Base-by-base conservation (phyloP, 2,888 invertebrate genomes). In the Acanthosepion lycidas region DNA sequence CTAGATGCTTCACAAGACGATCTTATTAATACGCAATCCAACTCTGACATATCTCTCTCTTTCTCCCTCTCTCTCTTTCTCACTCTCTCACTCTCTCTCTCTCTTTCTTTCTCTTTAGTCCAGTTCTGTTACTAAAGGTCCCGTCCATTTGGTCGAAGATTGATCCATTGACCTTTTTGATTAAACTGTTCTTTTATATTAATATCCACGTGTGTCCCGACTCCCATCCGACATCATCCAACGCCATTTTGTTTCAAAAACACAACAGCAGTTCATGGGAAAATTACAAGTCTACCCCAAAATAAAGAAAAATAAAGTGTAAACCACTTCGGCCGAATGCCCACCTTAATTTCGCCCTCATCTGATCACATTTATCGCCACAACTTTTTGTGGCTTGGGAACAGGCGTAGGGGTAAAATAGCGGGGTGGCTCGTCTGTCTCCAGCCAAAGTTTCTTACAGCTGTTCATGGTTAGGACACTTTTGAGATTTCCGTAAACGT, bases 291-390 rank as follows among this genome's bases (percentile, higher is more conserved):
- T 51, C 1, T 15, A 51, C 20, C 18, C 55, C 20, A 55, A 55
- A 55, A 55, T 55, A 55, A 15, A 78, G n/a, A 6, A 28, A 78
- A 78, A 26, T 64, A 26, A 23, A n/a, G 78, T n/a, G 9, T 15
- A 12, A 78, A 78, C 28, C 28, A 78, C n/a, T 0, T n/a, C 12
- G 12, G n/a, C 9, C 78, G n/a, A 8, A 78, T n/a, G 0, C 1
- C 78, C n/a, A 78, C 78, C 78, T 78, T n/a, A 78, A n/a, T 78
- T 78, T 78, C n/a, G n/a, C 78, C 78, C 78, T 78, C 28, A 78
- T 78, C 78, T 78, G 78, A 78, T 78, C 78, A 78, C n/a, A 28
- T 78, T 78, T 78, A 78, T n/a, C 78, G 78, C 6, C 78, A 78
- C 28, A 78, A 26, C 18, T 28, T 78, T 33, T n/a, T 78, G 78